Base-by-base conservation (phyloP, 2,888 invertebrate species). In the Protophormia terraenovae region DNA sequence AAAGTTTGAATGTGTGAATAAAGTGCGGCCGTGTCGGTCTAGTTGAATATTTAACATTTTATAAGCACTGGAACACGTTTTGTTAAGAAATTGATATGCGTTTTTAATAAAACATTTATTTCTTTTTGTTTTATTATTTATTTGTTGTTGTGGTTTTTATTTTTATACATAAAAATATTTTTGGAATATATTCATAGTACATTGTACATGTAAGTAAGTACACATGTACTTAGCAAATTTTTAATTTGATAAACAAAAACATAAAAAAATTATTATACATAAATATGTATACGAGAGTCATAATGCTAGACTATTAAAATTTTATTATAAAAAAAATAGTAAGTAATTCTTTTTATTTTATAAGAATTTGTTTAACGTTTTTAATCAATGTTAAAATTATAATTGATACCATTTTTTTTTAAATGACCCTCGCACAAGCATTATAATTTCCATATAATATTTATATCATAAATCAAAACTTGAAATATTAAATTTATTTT, bases 51-150 rank as follows among this genome's bases (percentile, higher is more conserved):
- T 55, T 41, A 41, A 67, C 19, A 66, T 14, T 38, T n/a, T 24
- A 41, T 71, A 12, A 62, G 38, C 29, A 50, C 35, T 27, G 24
- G 29, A 79, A 62, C 62, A 79, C 32, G 71, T 79, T 79, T 64
- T 53, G 47, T 22, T 71, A 32, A 41, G 50, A 29, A 71, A 79
- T 53, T 38, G 16, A 41, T 55, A 55, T 66, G 27, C 10, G 27
- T 45, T 16, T 62, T 19, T 38, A 41, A 60, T 32, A 35, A 32
- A 60, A 60, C 35, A 60, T 60, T 55, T 60, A 32, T 35, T 10
- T 60, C 7, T 35, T 29, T 16, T 16, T 24, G 16, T 53, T 35
- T 58, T 32, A 62, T 22, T 35, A 16, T 35, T 32, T 22, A 22
- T 55, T 55, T 19, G 19, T 4, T 16, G 1, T n/a, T 50, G 22